Evolutionary conservation across 2,888 invertebrate genomes (phyloP), one percentile per base, ranked within the genome.

Genomic region (Sphaerophoria rueppellii): DNA sequence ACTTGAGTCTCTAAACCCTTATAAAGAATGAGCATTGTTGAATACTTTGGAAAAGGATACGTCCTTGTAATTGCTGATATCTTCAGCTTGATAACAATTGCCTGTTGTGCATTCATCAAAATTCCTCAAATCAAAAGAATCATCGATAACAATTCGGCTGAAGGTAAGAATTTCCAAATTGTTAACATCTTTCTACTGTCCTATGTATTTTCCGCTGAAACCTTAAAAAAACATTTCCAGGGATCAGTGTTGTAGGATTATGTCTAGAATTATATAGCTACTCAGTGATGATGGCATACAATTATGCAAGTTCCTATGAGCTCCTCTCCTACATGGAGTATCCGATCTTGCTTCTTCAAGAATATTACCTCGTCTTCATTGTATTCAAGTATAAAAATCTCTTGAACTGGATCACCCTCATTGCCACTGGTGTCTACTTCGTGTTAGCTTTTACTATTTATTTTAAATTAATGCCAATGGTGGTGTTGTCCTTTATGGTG

Each of bases 291-390:
- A 94, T 95, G 73, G 94, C 96, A 35, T 97, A 97, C 91, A 97
- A 97, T 90, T 96, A 93, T 88, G 93, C 94, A 40, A 96, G 95
- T 89, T 93, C 93, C 11, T 97, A 97, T 90, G 93, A 95, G 11
- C 87, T 96, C 9, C 92, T 96, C 87, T 95, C 96, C 0, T 97
- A 96, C 89, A 91, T 97, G 93, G 97, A 97, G 89, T 97, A 97
- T 91, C 96, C 96, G 0, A 94, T 97, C 57, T 94, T 97, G 87
- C 91, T 97, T 76, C 67, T 94, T 2, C 97, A 97, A 92, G 95
- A 96, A 88, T 94, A 95, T 86, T 92, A 96, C 7, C 92, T 97
- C 82, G 93, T 97, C 87, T 95, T 93, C 89, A 93, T 95, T 72
- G 95, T 95, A 3, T 91, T 97, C 75, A 94, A 94, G 89, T 96